A percentile compares a stretch with the other conserved stretches of the same genome.
Conservation (phyloP, 2,113 vertebrate genomes). For the Leiothrix lutea region DNA sequence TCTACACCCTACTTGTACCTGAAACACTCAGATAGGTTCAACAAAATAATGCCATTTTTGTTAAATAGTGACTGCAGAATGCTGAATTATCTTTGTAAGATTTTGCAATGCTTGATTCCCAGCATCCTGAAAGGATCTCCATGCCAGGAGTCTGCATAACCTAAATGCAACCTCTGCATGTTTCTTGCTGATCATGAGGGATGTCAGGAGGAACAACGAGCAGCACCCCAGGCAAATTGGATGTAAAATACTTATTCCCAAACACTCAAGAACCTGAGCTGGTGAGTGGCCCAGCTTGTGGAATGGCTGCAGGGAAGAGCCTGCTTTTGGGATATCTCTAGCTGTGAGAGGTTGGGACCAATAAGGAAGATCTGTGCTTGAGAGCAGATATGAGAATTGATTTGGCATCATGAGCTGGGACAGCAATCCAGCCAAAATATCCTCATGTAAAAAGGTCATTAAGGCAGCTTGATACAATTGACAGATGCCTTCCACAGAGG, state of each 20-base stretch:
- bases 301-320: not conserved
- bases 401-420: not conserved
- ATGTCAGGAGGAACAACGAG: not conserved
- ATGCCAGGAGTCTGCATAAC: not conserved
- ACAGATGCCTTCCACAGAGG: not conserved
- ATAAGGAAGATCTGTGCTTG: not conserved
- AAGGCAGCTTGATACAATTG: not conserved
- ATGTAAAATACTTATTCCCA: not conserved
- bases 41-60: not conserved
- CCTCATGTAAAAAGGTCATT: conserved; percentile 2
- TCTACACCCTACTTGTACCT: not conserved
- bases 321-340: not conserved
- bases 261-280: not conserved
- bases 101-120: not conserved
- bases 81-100: not conserved
- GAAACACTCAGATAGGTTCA: not conserved
- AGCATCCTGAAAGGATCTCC: not conserved
- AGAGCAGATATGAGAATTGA: not conserved
- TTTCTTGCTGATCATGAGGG: not conserved
- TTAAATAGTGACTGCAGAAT: not conserved
- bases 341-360: not conserved
- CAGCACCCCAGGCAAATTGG: not conserved
- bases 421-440: not conserved
- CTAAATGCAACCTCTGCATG: not conserved
- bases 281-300: not conserved